Conservation (phyloP, 1,140 invertebrate genomes). For the Zaprionus ghesquierei region DNA sequence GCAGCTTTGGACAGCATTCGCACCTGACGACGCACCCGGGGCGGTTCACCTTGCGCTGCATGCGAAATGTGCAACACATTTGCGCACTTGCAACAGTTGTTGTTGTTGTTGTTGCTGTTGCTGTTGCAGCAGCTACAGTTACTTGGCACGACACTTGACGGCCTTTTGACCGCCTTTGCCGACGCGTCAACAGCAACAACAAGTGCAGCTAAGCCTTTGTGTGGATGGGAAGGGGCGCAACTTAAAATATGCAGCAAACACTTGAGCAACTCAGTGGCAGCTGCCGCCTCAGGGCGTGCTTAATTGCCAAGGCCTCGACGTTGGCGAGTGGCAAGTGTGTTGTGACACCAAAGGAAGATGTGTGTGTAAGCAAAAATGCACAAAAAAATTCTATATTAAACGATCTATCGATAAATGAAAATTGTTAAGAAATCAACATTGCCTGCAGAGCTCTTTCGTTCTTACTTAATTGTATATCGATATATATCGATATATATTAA, state of each 20-base stretch:
- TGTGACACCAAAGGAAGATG: background rate
- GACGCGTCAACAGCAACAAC: slow-evolving; percentile 8
- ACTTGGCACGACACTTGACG: slow-evolving; percentile 57
- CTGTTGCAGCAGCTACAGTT: slow-evolving; percentile 4
- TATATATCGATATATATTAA: too few relatives aligned
- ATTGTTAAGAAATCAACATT: too few relatives aligned
- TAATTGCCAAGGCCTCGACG: slow-evolving; percentile 36
- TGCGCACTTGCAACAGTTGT: slow-evolving; percentile 57
- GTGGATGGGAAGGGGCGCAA: background rate
- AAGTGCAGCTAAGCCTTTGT: background rate
- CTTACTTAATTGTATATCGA: too few relatives aligned
- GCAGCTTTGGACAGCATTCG: slow-evolving; percentile 3
- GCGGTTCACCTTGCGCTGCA: slow-evolving; percentile 44
- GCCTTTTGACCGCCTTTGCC: slow-evolving; percentile 62
- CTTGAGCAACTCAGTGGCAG: slow-evolving; percentile 49
- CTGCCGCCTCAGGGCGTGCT: slow-evolving; percentile 36
- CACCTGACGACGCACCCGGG: slow-evolving; percentile 38
- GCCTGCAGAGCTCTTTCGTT: too few relatives aligned
- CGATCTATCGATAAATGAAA: too few relatives aligned
- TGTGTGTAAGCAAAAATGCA: too few relatives aligned
- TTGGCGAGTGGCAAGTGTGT: background rate
- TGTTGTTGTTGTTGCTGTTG: slow-evolving; percentile 14
- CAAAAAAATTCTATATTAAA: too few relatives aligned
- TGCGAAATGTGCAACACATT: slow-evolving; percentile 70
- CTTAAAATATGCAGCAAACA: slow-evolving; percentile 64